phyloP scores from a whole-genome alignment of 2,797 vertebrate species.

The Natrix natrix region DNA sequence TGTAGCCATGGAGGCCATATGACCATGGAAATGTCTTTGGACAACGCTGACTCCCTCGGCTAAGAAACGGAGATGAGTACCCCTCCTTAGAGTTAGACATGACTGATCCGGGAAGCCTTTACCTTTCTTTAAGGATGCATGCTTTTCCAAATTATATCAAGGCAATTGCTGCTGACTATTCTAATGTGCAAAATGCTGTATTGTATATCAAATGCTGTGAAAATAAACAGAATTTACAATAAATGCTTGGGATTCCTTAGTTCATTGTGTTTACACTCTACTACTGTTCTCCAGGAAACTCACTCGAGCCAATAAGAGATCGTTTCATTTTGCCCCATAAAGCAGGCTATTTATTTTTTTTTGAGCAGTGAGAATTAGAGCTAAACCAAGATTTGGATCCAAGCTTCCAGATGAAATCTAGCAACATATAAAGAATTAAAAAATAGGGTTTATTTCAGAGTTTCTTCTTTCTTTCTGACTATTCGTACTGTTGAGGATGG shows the following conservation, averaged over 20 bases:
- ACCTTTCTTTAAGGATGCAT: background rate
- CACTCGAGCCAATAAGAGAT: background rate
- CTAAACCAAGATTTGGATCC: background rate
- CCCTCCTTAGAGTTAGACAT: background rate
- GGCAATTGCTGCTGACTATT: background rate
- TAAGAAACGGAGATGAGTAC: background rate
- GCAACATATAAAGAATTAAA: background rate
- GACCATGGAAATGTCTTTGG: background rate
- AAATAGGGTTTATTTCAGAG: background rate
- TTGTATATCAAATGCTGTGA: background rate
- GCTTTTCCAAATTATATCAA: background rate
- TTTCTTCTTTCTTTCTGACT: background rate
- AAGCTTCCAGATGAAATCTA: background rate
- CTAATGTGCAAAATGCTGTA: background rate
- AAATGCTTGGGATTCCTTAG: background rate
- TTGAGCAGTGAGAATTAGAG: background rate
- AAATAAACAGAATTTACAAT: background rate
- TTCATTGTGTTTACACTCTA: background rate
- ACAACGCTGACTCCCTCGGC: background rate
- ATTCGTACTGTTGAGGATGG: too few species aligned
- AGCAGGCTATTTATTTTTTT: background rate
- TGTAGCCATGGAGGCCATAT: background rate
- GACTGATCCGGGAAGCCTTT: background rate
- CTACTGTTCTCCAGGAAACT: background rate
- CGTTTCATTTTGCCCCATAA: background rate